A percentile compares a stretch with the other conserved stretches of the same genome.
Evolutionary conservation across 2,888 invertebrate genomes (phyloP).

Genomic region (Megaustenia siamemsis): DNA sequence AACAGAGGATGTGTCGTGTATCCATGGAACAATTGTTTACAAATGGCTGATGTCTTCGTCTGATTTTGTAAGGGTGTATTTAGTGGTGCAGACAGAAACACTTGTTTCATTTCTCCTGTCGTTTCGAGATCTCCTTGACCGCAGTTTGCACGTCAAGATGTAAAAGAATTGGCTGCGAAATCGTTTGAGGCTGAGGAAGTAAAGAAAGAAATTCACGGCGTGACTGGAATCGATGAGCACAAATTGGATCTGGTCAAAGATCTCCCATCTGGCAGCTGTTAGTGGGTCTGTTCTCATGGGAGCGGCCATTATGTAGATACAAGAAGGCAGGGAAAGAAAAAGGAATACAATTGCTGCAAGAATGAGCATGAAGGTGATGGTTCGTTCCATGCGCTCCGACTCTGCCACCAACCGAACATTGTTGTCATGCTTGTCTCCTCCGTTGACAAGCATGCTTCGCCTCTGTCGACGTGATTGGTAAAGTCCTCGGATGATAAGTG

Average conservation of each 20-base stretch:
- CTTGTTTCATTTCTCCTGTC: background rate
- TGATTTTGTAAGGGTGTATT: constrained; percentile 26
- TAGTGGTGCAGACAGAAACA: background rate
- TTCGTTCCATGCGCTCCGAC: constrained; percentile 38
- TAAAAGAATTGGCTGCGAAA: constrained; percentile 54
- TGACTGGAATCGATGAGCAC: constrained; percentile 53
- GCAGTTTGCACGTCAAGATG: constrained; percentile 30
- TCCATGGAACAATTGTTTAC: no score
- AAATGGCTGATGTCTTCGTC: constrained; percentile 19
- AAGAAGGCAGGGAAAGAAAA: constrained; percentile 52
- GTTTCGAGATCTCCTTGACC: background rate
- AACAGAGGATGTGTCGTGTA: no score
- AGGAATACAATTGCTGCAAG: constrained; percentile 52
- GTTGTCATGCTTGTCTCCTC: constrained; percentile 9
- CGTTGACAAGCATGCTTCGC: constrained; percentile 30
- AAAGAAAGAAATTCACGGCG: constrained; percentile 57
- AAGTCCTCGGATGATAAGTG: constrained; percentile 54
- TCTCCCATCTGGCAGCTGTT: constrained; percentile 2
- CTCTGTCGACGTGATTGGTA: constrained; percentile 28
- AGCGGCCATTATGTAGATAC: constrained; percentile 46
- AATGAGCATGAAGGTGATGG: constrained; percentile 56
- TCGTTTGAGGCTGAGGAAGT: constrained; percentile 54
- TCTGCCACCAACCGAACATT: constrained; percentile 14
- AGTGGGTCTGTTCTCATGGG: background rate
- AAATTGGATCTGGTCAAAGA: constrained; percentile 50